These are phyloP conservation scores for Sandelia bainsii DNA, from an alignment of 2,797 vertebrate genomes.

Conservation along the genomic window DNA sequence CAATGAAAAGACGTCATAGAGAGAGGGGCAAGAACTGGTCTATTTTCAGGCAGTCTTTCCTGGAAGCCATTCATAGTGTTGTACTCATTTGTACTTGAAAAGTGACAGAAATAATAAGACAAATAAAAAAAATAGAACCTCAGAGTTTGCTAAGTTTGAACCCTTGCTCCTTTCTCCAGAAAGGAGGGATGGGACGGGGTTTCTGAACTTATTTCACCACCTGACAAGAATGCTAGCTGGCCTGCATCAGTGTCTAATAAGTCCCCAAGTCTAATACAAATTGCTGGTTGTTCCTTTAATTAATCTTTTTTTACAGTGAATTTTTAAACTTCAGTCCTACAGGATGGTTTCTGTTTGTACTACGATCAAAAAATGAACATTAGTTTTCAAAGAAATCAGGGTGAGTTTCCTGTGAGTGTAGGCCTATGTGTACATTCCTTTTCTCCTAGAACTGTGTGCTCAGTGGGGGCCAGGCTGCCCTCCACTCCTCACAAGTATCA, in stretches of 20 bases:
- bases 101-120: too few relatives aligned
- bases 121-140: too few relatives aligned
- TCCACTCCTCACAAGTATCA: constrained; percentile 19
- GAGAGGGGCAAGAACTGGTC: neutral
- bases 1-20: neutral
- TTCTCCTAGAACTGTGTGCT: neutral
- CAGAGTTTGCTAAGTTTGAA: too few relatives aligned
- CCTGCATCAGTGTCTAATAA: neutral
- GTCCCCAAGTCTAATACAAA: neutral
- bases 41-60: too few relatives aligned
- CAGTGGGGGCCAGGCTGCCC: constrained; percentile 16
- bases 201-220: neutral
- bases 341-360: neutral
- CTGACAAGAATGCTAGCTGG: neutral
- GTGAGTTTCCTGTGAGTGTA: neutral
- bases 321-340: neutral
- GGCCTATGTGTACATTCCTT: neutral
- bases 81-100: too few relatives aligned
- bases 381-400: neutral
- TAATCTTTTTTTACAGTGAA: neutral
- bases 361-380: neutral
- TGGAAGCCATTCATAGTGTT: neutral
- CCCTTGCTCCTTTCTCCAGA: too few relatives aligned
- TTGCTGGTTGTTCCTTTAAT: too few relatives aligned
- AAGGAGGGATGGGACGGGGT: too few relatives aligned